These are phyloP conservation scores for Cryptophagus acutangulus DNA, from an alignment of 2,888 invertebrate genomes.

Conservation along the genomic window DNA sequence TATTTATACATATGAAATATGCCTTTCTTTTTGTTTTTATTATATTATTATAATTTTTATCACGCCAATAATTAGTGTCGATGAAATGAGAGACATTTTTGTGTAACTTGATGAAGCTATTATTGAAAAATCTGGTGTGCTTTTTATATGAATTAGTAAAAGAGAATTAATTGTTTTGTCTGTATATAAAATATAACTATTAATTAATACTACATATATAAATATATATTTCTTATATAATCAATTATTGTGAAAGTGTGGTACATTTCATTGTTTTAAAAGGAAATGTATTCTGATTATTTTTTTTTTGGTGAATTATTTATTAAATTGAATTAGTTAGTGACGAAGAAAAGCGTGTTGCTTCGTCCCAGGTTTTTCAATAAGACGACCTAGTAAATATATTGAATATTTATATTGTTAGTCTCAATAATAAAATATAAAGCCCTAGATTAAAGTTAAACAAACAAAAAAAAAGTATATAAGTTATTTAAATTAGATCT, in stretches of 20 bases:
- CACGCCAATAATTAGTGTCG: slow-evolving; percentile 20
- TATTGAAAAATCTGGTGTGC: slow-evolving; percentile 32
- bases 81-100: slow-evolving; percentile 2
- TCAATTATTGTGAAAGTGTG: background rate
- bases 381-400: slow-evolving; percentile 22
- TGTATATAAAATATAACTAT: too few relatives aligned
- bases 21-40: slow-evolving; percentile 19
- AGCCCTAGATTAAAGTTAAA: slow-evolving; percentile 12
- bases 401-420: slow-evolving; percentile 20
- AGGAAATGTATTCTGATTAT: background rate
- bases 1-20: slow-evolving; percentile 20
- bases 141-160: slow-evolving; percentile 1
- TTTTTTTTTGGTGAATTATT: background rate
- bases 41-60: slow-evolving; percentile 26
- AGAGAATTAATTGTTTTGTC: background rate
- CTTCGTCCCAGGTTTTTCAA: slow-evolving; percentile 30
- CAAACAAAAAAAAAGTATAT: slow-evolving; percentile 18
- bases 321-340: background rate
- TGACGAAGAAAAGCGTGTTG: background rate
- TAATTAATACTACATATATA: too few relatives aligned
- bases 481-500: slow-evolving; percentile 26
- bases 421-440: slow-evolving; percentile 12
- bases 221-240: too few relatives aligned
- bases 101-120: slow-evolving; percentile 10
- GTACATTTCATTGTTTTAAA: background rate